Conservation (phyloP, 2,888 invertebrate genomes). For the Uloborus plumipes region DNA sequence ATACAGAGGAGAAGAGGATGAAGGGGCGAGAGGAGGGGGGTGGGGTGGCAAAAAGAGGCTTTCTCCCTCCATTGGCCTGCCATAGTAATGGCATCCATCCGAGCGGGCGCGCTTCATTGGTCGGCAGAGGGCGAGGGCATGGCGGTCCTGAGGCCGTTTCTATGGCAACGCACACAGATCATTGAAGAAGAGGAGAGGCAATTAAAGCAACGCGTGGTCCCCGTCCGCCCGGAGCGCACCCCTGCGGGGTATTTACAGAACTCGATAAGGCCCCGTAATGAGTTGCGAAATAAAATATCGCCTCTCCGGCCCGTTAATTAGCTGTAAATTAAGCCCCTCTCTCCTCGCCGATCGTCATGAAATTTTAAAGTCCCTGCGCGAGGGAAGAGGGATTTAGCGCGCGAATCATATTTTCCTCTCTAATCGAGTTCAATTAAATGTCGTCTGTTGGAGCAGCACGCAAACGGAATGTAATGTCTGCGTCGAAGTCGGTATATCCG, state of each 20-base stretch:
- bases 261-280: conserved; percentile 52
- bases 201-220: conserved; percentile 52
- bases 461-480: too few species aligned
- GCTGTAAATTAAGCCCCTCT: conserved; percentile 61
- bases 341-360: conserved; percentile 8
- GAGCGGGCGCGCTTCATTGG: conserved; percentile 54
- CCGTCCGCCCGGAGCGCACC: background rate
- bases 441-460: too few species aligned
- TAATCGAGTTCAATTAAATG: too few species aligned
- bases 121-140: conserved; percentile 71
- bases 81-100: conserved; percentile 54
- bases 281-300: conserved; percentile 49
- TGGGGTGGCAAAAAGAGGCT: too few species aligned
- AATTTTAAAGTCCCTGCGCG: conserved; percentile 35
- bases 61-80: conserved; percentile 54
- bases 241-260: conserved; percentile 45
- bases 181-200: conserved; percentile 61
- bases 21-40: background rate
- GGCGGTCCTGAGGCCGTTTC: conserved; percentile 53
- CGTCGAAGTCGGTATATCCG: too few species aligned
- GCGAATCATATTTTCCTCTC: too few species aligned
- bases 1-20: background rate
- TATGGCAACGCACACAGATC: conserved; percentile 40
- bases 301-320: conserved; percentile 49
- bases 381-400: conserved; percentile 36